Evolutionary conservation across 2,797 vertebrate genomes (phyloP).

Genomic region (Clarias fuscus): DNA sequence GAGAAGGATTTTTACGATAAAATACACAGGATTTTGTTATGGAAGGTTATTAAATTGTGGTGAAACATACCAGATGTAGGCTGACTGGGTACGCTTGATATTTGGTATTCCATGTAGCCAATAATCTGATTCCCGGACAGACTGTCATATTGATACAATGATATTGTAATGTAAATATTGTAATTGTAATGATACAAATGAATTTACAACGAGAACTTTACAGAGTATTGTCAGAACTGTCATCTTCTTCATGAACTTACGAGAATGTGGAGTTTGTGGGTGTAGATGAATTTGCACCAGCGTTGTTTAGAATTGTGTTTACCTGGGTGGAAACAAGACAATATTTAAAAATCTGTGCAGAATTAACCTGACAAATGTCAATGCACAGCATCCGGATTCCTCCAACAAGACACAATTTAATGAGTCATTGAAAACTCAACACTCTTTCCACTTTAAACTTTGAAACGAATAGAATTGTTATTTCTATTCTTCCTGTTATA

Average conservation of each 20-base stretch:
- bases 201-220: not conserved
- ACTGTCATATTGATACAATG: too few relatives aligned
- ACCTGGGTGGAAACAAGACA: not conserved
- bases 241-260: not conserved
- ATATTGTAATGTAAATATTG: too few relatives aligned
- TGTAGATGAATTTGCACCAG: fast-evolving
- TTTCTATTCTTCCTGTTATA: not conserved
- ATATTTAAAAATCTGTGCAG: not conserved
- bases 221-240: not conserved
- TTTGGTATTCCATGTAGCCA: too few relatives aligned
- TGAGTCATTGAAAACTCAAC: not conserved
- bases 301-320: not conserved
- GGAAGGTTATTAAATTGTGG: too few relatives aligned
- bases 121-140: too few relatives aligned
- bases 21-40: too few relatives aligned
- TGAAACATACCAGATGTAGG: too few relatives aligned
- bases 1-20: too few relatives aligned
- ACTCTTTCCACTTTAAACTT: not conserved
- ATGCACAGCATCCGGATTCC: not conserved
- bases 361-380: not conserved
- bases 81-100: too few relatives aligned
- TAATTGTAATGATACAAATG: too few relatives aligned
- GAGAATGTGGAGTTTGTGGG: not conserved
- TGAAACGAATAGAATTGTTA: too few relatives aligned
- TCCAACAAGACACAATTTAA: not conserved